A percentile compares a stretch with the other conserved stretches of the same genome.
Conservation (phyloP, 2,888 invertebrate species). For the Pycnomerus fuliginosus region DNA sequence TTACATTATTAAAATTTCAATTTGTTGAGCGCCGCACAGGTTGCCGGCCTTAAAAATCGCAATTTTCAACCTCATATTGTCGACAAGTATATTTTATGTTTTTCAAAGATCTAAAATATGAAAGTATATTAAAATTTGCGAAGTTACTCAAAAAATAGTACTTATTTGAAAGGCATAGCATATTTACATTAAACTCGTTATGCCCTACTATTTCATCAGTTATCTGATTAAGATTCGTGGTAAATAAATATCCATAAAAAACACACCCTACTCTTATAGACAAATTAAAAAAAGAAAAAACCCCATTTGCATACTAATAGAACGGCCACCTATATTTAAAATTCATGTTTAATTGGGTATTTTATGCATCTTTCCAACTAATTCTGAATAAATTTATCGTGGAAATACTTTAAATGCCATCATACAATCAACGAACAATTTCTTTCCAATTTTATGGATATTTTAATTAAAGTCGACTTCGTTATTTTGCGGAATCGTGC, state of each 20-base stretch:
- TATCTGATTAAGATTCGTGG: constrained; percentile 15
- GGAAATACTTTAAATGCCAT: constrained; percentile 2
- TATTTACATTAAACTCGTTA: constrained; percentile 17
- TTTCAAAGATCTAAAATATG: constrained; percentile 10
- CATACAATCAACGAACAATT: too few species aligned
- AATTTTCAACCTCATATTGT: too few species aligned
- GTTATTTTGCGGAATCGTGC: too few species aligned
- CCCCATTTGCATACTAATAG: constrained; percentile 16
- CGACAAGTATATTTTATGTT: too few species aligned
- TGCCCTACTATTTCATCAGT: constrained; percentile 9
- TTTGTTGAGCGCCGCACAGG: too few species aligned
- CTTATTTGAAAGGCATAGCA: constrained; percentile 7
- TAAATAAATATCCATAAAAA: constrained; percentile 14
- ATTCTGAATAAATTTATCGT: constrained; percentile 9
- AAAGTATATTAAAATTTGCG: background rate
- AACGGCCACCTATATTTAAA: constrained; percentile 7
- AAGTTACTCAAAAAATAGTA: constrained; percentile 3
- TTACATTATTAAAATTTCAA: constrained; percentile 49
- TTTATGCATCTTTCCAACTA: constrained; percentile 8
- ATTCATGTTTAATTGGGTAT: constrained; percentile 12
- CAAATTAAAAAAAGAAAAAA: constrained; percentile 13
- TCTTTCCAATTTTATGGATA: too few species aligned
- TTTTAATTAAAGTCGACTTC: too few species aligned
- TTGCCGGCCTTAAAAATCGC: too few species aligned
- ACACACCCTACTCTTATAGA: constrained; percentile 7